Evolutionary conservation across 2,888 invertebrate genomes (phyloP), one percentile per base, ranked within the genome.

Genomic region (Hylaea fasciaria): DNA sequence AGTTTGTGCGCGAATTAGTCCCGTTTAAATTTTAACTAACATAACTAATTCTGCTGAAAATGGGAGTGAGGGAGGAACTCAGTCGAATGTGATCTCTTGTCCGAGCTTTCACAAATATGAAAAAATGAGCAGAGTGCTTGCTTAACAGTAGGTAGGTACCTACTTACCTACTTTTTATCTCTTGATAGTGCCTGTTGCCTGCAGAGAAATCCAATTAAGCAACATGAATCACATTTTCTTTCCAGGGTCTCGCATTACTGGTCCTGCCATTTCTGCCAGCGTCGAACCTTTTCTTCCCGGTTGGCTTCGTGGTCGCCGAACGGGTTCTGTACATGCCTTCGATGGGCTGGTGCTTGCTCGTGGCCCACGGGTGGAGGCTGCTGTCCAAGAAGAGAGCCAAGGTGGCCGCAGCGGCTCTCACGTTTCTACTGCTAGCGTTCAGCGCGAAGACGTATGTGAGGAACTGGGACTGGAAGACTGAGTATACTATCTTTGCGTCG

Each of bases 271-370:
- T 98, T 87, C 92, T 99, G 66, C 99, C 98, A 54, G 98, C 99
- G 0, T 98, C 98, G 52, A 99, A 99, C 93, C 93, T 99, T 49
- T 98, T 99, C 93, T 99, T 99, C 91, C 98, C 98, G 0, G 99
- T 99, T 52, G 99, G 99, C 0, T 99, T 99, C 87, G 99, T 99
- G 64, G 96, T 99, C 32, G 99, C 99, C 1, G 99, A 99, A 89
- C 93, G 98, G 70, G 96, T 99, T 46, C 94, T 99, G 4, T 99
- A 99, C 88, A 97, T 98, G 93, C 99, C 99, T 0, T 98, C 98
- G 12, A 98, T 99, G 98, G 99, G 99, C 52, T 98, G 97, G 93
- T 98, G 98, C 80, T 94, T 99, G 85, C 93, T 99, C 17, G 94
- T 98, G 2, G 98, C 97, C 2, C 97, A 97, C 77, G 98, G 98